Percentiles rank a stretch among this genome's conserved stretches.
Evolutionary conservation across 2,888 invertebrate genomes (phyloP).

Genomic region (Hypsopygia costalis): DNA sequence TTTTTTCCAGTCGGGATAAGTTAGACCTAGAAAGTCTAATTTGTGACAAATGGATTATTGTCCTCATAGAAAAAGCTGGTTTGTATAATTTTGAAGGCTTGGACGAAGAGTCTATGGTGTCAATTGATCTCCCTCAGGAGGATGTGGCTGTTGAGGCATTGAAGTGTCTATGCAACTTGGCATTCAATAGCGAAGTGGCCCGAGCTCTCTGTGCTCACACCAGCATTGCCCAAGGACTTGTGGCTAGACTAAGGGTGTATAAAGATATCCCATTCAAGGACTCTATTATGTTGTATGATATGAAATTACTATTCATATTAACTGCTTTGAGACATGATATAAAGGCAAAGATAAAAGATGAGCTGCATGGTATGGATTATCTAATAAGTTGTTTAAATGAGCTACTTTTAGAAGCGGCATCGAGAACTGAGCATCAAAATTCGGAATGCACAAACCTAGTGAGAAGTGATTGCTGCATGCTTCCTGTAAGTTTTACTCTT

Average conservation of each 20-base stretch:
- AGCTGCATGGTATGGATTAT: constrained; percentile 85
- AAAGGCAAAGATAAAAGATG: constrained; percentile 82
- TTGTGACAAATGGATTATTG: constrained; percentile 83
- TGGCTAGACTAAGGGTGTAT: constrained; percentile 85
- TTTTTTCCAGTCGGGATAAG: constrained; percentile 87
- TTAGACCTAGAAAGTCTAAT: constrained; percentile 84
- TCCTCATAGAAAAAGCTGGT: constrained; percentile 85
- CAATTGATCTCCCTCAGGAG: constrained; percentile 62
- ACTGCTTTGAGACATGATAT: constrained; percentile 90
- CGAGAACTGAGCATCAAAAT: constrained; percentile 30
- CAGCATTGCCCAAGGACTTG: constrained; percentile 84
- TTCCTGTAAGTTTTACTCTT: constrained; percentile 37
- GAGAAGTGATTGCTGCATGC: constrained; percentile 34
- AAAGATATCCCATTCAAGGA: constrained; percentile 83
- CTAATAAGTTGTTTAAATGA: constrained; percentile 85
- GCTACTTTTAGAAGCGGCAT: constrained; percentile 71
- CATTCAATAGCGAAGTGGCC: constrained; percentile 84
- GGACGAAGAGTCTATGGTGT: constrained; percentile 49
- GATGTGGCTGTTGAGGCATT: constrained; percentile 87
- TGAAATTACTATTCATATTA: constrained; percentile 92
- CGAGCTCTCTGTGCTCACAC: constrained; percentile 75
- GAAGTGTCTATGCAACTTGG: constrained; percentile 94
- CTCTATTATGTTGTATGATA: constrained; percentile 91
- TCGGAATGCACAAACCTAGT: constrained; percentile 31
- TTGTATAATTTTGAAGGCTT: constrained; percentile 67